Evolutionary conservation across 2,888 invertebrate species (phyloP).

Genomic region (Epistrophella euchroma): DNA sequence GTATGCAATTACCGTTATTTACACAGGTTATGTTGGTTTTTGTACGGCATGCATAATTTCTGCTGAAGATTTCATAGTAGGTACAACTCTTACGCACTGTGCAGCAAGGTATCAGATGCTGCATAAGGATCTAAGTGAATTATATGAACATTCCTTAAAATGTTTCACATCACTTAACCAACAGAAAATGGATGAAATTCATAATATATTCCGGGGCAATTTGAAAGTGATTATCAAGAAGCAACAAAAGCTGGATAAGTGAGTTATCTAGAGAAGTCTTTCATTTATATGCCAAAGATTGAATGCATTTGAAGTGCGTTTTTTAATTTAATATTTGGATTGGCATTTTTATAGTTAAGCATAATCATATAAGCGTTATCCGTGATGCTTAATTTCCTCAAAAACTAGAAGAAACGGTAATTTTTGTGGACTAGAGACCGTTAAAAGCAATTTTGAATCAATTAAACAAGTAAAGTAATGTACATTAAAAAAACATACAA

Average conservation of each 20-base stretch:
- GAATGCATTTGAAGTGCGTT: too few relatives aligned
- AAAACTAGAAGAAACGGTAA: too few relatives aligned
- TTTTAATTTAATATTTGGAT: too few relatives aligned
- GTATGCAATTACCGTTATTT: conserved; percentile 23
- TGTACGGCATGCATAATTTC: conserved; percentile 31
- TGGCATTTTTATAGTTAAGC: neutral
- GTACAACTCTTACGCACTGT: conserved; percentile 8
- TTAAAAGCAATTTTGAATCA: too few relatives aligned
- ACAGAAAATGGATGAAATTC: neutral
- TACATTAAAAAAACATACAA: too few relatives aligned
- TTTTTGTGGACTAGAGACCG: too few relatives aligned
- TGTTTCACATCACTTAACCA: neutral
- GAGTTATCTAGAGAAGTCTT: neutral
- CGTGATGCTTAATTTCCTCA: too few relatives aligned
- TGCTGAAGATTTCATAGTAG: conserved; percentile 27
- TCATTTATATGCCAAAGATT: neutral
- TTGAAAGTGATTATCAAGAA: conserved; percentile 19
- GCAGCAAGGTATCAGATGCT: conserved; percentile 24
- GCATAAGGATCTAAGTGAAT: conserved; percentile 19
- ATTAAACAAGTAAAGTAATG: too few relatives aligned
- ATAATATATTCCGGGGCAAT: conserved; percentile 8
- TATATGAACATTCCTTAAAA: conserved; percentile 15
- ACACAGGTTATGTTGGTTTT: conserved; percentile 18
- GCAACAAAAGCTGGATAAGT: conserved; percentile 40
- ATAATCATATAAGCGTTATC: too few relatives aligned